phyloP scores from a whole-genome alignment of 2,888 invertebrate genomes.

The Panorpa germanica region DNA sequence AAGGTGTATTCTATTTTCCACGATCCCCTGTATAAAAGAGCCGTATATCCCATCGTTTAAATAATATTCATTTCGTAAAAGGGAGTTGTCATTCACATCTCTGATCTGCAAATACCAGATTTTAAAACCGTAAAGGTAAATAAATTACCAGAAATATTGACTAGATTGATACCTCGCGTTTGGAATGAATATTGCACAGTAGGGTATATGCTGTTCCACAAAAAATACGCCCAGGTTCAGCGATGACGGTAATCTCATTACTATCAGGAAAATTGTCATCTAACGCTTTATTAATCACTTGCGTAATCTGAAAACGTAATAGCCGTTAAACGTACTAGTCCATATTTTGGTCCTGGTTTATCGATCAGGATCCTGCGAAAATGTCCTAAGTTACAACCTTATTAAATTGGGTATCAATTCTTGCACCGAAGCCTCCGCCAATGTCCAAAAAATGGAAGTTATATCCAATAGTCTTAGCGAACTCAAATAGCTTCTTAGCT shows the following conservation, averaged over 20 bases:
- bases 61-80: too few species aligned
- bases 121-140: too few species aligned
- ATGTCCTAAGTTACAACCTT: too few species aligned
- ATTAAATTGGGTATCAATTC: constrained; percentile 42
- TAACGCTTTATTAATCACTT: constrained; percentile 60
- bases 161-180: too few species aligned
- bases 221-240: constrained; percentile 94
- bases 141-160: too few species aligned
- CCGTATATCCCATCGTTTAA: constrained; percentile 98
- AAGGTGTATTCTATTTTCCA: constrained; percentile 64
- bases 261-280: constrained; percentile 62
- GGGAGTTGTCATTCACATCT: too few species aligned
- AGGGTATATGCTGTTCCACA: constrained; percentile 91
- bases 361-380: too few species aligned
- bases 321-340: constrained; percentile 26
- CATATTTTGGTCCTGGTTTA: too few species aligned
- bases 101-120: too few species aligned
- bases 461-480: constrained; percentile 53
- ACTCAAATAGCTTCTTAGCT: constrained; percentile 53
- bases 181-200: constrained; percentile 72
- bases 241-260: constrained; percentile 59
- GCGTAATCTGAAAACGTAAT: constrained; percentile 38
- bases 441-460: constrained; percentile 67
- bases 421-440: constrained; percentile 84
- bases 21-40: constrained; percentile 88